Percentiles rank a stretch among this genome's conserved stretches.
Conservation (phyloP, 2,797 vertebrate species). For the Sebastes oblongus region DNA sequence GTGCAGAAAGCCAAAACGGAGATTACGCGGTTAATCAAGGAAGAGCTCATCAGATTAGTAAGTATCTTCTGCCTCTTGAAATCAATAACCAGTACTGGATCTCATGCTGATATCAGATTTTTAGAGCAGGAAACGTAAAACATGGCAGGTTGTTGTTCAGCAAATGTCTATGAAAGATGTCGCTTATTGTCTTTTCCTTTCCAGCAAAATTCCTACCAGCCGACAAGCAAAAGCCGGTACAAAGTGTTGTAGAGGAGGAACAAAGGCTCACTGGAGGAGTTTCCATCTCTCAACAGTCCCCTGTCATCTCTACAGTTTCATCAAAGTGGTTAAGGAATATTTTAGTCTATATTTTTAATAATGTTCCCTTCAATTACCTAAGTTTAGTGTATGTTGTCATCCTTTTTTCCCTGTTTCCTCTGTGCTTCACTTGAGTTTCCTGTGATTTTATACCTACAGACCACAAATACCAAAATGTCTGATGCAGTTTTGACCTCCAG, state of each 20-base stretch:
- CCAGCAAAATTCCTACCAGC: conserved; percentile 99
- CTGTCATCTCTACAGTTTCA: conserved; percentile 25
- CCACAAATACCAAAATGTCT: background rate
- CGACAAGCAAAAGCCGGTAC: conserved; percentile 98
- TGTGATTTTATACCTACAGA: conserved; percentile 15
- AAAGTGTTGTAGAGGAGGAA: conserved; percentile 90
- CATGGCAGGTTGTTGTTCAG: background rate
- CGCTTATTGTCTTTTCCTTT: conserved; percentile 30
- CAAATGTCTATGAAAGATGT: background rate
- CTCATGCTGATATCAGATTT: background rate
- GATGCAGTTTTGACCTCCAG: background rate
- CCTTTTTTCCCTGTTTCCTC: background rate
- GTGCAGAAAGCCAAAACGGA: conserved; percentile 99
- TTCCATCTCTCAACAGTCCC: background rate
- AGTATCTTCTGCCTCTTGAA: conserved; percentile 56
- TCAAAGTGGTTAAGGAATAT: conserved; percentile 52
- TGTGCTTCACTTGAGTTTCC: background rate
- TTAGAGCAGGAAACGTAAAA: background rate
- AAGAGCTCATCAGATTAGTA: conserved; percentile 98
- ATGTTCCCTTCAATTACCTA: background rate
- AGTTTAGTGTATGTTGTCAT: background rate
- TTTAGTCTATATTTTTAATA: conserved; percentile 67
- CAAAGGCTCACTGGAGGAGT: background rate
- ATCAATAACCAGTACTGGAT: background rate
- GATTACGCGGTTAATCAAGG: conserved; percentile 98